These are phyloP conservation scores for Hemistola chrysoprasaria DNA, from an alignment of 2,888 invertebrate genomes.

Conservation along the genomic window DNA sequence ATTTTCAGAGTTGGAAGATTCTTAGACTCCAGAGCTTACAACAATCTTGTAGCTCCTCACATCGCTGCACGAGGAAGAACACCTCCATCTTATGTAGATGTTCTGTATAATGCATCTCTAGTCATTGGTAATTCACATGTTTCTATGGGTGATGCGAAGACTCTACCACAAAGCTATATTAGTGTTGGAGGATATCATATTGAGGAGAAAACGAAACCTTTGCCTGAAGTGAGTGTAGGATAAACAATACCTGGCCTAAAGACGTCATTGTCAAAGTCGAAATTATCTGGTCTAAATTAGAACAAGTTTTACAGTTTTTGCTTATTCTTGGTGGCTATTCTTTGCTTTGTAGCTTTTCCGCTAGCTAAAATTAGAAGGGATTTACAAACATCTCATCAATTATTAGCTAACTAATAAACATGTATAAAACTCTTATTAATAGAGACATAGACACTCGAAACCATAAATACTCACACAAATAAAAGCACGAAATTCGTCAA, in stretches of 20 bases:
- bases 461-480: too few species aligned
- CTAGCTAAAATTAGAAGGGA: too few species aligned
- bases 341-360: too few species aligned
- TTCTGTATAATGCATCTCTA: constrained; percentile 38
- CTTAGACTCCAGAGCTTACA: constrained; percentile 2
- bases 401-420: too few species aligned
- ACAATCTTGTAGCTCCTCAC: constrained; percentile 5
- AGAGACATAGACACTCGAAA: too few species aligned
- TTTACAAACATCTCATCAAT: too few species aligned
- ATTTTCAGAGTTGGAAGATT: constrained; percentile 5
- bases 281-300: too few species aligned
- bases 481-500: too few species aligned
- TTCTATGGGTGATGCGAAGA: constrained; percentile 26
- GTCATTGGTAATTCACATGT: constrained; percentile 38
- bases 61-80: constrained; percentile 22
- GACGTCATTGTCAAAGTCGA: too few species aligned
- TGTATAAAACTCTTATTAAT: too few species aligned
- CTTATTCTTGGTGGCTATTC: too few species aligned
- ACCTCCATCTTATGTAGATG: constrained; percentile 28
- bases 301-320: too few species aligned
- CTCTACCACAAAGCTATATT: constrained; percentile 36
- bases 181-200: constrained; percentile 30
- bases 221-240: constrained; percentile 6
- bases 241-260: not conserved
- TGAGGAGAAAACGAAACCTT: constrained; percentile 2